Evolutionary conservation across 2,113 vertebrate species (phyloP), one percentile per base, ranked within the genome.

Genomic region (Gobius niger): DNA sequence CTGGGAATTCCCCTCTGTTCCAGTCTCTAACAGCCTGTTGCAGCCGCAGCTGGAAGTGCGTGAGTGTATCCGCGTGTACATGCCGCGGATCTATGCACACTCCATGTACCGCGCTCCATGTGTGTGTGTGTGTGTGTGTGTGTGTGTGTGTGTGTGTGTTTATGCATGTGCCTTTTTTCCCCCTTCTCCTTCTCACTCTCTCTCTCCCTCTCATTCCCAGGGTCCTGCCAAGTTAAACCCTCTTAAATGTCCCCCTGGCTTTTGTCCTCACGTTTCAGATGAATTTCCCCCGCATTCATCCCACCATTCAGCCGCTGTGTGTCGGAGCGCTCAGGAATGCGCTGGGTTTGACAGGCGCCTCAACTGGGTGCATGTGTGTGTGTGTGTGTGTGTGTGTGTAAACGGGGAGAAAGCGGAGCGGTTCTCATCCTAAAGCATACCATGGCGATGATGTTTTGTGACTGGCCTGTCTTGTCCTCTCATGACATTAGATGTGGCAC

Each of bases 231-330:
- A 90, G 87, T 88, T 89, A 89, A 91, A 88, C 82, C 89, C 88
- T 90, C 85, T 90, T 92, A 91, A 91, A 92, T 89, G 85, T 88
- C 89, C 90, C 89, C 84, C 88, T 89, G 84, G 88, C 88, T 89
- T 92, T 92, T 92, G 91, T 92, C 91, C 87, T 90, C 83, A 84
- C 77, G 67, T 91, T 91, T 91, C 90, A 90, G 87, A 86, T 85
- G 89, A 91, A 90, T 91, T 91, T 91, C 88, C 82, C 53, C 85
- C 47, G 81, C 89, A 89, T 91, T 91, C 88, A 91, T 77, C 76
- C 83, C 81, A 69, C 82, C 83, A 87, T 90, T 91, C 89, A 90
- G 79, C 68, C 82, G 67, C 75, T 67, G 78, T 66, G 85, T 80
- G 85, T 87, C 78, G 64, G 75, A 88, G 81, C 73, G 72, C 88